phyloP scores from a whole-genome alignment of 1,140 invertebrate species.

The Aricia agestis region DNA sequence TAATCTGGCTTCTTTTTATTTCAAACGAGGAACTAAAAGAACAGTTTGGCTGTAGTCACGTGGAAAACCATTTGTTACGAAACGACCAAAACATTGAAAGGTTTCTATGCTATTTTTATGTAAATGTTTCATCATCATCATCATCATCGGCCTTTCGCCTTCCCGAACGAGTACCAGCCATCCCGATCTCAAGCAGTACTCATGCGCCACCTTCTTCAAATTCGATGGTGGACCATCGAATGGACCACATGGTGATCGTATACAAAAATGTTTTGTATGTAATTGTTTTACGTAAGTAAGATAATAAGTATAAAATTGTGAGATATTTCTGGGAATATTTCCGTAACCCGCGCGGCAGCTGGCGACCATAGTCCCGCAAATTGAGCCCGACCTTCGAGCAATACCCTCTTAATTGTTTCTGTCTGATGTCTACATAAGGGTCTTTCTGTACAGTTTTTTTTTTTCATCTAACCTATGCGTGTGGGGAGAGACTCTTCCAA shows the following conservation, averaged over 20 bases:
- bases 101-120: too few relatives aligned
- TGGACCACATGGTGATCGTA: neutral
- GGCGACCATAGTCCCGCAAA: conserved; percentile 1
- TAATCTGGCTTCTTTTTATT: too few relatives aligned
- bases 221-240: too few relatives aligned
- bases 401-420: conserved; percentile 1
- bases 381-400: conserved; percentile 4
- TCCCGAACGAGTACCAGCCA: too few relatives aligned
- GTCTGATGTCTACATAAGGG: neutral
- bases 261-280: neutral
- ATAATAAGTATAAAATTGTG: neutral
- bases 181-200: too few relatives aligned
- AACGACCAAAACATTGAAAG: too few relatives aligned
- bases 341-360: neutral
- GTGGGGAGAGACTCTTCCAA: too few relatives aligned
- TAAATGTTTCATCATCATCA: too few relatives aligned
- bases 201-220: too few relatives aligned
- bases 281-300: neutral
- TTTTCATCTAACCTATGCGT: too few relatives aligned
- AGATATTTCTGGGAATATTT: neutral
- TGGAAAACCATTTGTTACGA: too few relatives aligned
- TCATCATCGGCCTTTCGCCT: too few relatives aligned
- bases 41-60: neutral
- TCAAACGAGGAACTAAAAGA: neutral
- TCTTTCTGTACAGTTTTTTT: neutral